Percentiles rank a stretch among this genome's conserved stretches.
These are phyloP conservation scores for Gnatocerus cornutus DNA, from an alignment of 2,888 invertebrate species.

Conservation along the genomic window DNA sequence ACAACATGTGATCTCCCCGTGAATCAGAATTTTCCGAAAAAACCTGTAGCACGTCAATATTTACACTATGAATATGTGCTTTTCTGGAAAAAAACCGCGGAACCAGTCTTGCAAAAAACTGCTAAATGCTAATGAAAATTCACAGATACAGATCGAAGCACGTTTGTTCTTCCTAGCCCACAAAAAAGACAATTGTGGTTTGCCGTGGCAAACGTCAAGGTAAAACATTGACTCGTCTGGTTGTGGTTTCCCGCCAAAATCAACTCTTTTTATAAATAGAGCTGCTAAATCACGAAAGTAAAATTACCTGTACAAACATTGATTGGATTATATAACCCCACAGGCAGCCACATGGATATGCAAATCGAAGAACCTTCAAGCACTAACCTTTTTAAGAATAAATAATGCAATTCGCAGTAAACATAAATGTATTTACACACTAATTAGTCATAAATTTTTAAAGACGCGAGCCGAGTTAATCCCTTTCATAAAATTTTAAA, in stretches of 20 bases:
- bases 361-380: neutral
- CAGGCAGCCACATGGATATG: neutral
- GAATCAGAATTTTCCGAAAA: too few relatives aligned
- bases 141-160: neutral
- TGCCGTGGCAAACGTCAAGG: constrained; percentile 9
- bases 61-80: too few relatives aligned
- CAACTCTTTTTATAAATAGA: constrained; percentile 1
- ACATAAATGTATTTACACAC: neutral
- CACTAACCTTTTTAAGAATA: neutral
- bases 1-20: too few relatives aligned
- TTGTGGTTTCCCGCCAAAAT: constrained; percentile 10
- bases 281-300: neutral
- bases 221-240: constrained; percentile 7
- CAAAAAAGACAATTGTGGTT: constrained; percentile 9
- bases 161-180: neutral
- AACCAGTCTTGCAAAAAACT: neutral
- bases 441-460: neutral
- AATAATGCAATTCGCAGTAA: neutral
- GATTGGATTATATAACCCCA: neutral
- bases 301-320: neutral
- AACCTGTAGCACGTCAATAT: too few relatives aligned
- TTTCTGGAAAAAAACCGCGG: neutral
- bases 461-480: neutral
- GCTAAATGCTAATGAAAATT: neutral
- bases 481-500: neutral